phyloP scores from a whole-genome alignment of 1,140 invertebrate species.

The Diuraphis noxia region DNA sequence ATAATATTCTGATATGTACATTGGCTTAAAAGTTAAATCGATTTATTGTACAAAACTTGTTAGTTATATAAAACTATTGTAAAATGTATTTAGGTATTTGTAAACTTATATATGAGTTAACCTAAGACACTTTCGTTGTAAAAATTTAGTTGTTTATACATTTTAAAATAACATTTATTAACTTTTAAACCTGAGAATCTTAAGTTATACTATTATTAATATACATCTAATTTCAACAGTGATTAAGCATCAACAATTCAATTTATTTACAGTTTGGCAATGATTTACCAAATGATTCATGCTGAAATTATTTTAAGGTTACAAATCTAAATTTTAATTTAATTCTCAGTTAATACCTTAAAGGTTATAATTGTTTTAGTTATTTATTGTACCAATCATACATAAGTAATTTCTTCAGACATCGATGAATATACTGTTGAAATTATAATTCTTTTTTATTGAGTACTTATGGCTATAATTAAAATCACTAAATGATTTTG shows the following conservation, averaged over 20 bases:
- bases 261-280: constrained; percentile 20
- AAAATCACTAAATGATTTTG: constrained; percentile 10
- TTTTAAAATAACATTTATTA: background rate
- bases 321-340: background rate
- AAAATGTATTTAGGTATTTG: background rate
- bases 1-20: constrained; percentile 43
- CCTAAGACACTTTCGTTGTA: background rate
- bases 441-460: background rate
- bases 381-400: background rate
- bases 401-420: background rate
- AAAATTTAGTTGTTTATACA: background rate
- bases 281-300: background rate
- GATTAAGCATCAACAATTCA: background rate
- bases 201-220: background rate
- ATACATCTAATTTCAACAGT: constrained; percentile 24
- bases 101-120: background rate
- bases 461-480: background rate
- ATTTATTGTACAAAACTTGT: constrained; percentile 5
- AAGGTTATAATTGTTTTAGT: background rate
- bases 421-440: background rate
- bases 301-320: background rate
- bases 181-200: background rate
- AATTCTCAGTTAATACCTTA: background rate
- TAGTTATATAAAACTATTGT: constrained; percentile 22
- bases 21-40: background rate